Percentiles rank a stretch among this genome's conserved stretches.
These are phyloP conservation scores for Sepioteuthis lessoniana DNA, from an alignment of 2,888 invertebrate species.

Conservation along the genomic window DNA sequence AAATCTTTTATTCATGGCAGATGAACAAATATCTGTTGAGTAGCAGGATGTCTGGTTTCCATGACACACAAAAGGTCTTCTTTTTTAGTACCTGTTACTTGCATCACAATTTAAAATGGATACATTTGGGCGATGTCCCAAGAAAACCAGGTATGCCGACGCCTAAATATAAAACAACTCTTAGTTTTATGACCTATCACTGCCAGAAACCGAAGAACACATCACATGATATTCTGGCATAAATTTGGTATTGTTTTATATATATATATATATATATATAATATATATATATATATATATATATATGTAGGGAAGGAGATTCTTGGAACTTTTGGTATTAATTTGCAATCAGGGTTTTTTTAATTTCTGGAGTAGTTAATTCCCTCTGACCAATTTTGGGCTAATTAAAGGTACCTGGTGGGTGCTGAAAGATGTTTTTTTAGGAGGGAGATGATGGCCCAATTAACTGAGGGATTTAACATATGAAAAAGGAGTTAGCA, in stretches of 20 bases:
- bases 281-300: slow-evolving; percentile 5
- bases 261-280: background rate
- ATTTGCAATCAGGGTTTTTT: too few species aligned
- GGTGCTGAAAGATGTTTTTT: too few species aligned
- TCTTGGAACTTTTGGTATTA: too few species aligned
- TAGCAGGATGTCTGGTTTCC: slow-evolving; percentile 9
- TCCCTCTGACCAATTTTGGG: too few species aligned
- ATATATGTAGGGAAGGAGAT: too few species aligned
- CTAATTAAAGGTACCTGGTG: too few species aligned
- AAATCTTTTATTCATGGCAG: background rate
- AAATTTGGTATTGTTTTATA: background rate
- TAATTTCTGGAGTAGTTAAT: too few species aligned
- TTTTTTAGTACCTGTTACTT: slow-evolving; percentile 33
- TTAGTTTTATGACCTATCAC: slow-evolving; percentile 13
- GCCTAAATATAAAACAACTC: slow-evolving; percentile 1
- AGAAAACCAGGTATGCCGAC: slow-evolving; percentile 21
- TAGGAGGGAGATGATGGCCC: too few species aligned
- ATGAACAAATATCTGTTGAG: background rate
- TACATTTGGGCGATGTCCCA: slow-evolving; percentile 1
- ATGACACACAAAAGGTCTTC: background rate
- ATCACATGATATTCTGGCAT: slow-evolving; percentile 33
- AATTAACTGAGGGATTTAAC: too few species aligned
- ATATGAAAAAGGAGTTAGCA: too few species aligned
- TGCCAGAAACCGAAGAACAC: background rate
- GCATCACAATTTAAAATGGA: slow-evolving; percentile 21